Evolutionary conservation across 2,888 invertebrate genomes (phyloP).

Genomic region (Papilio gigon): DNA sequence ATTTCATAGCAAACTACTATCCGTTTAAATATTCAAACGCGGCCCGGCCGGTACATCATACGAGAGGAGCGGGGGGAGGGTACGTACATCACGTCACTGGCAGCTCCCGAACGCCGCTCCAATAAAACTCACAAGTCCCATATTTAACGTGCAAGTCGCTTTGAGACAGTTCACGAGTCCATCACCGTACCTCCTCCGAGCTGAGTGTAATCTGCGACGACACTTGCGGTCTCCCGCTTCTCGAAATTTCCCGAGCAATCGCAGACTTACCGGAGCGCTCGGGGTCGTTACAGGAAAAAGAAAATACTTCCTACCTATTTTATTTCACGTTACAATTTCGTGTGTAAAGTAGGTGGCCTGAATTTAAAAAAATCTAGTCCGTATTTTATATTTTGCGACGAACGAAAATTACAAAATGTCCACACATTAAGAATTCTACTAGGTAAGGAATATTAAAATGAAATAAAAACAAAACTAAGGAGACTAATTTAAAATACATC

Average conservation of each 20-base stretch:
- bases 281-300: conserved; percentile 9
- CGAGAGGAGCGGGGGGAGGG: neutral
- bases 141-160: conserved; percentile 30
- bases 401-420: conserved; percentile 5
- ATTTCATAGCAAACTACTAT: conserved; percentile 24
- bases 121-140: conserved; percentile 37
- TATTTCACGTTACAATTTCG: conserved; percentile 29
- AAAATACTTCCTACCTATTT: conserved; percentile 23
- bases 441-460: neutral
- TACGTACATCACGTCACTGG: neutral
- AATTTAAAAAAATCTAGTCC: conserved; percentile 19
- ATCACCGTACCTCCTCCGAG: conserved; percentile 15
- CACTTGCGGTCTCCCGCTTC: conserved; percentile 16
- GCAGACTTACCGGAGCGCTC: conserved; percentile 23
- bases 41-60: conserved; percentile 13
- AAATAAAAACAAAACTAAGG: neutral
- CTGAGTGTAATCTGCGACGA: conserved; percentile 27
- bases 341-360: conserved; percentile 19
- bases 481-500: neutral
- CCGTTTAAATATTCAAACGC: conserved; percentile 29
- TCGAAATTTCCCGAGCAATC: conserved; percentile 21
- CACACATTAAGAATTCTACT: neutral
- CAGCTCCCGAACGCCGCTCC: conserved; percentile 8
- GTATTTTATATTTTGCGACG: neutral
- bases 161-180: conserved; percentile 23